Conservation (phyloP, 2,888 invertebrate genomes). For the Apodemia mormo region DNA sequence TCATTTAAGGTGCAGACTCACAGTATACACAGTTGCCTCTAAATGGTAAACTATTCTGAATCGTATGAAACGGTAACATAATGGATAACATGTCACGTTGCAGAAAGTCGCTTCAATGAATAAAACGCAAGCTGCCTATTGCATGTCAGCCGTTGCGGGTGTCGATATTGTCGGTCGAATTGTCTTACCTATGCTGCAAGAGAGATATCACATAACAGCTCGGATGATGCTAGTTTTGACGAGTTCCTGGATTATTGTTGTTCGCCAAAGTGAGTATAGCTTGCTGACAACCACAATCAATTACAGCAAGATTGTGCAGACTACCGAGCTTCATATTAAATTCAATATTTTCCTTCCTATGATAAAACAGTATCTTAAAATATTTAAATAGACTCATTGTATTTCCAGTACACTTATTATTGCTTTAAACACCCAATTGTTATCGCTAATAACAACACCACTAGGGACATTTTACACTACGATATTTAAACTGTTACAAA, state of each 20-base stretch:
- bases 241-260: conserved; percentile 78
- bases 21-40: neutral
- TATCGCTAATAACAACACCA: too few relatives aligned
- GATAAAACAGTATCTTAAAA: neutral
- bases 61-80: neutral
- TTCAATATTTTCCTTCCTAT: too few relatives aligned
- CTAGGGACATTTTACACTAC: too few relatives aligned
- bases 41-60: neutral
- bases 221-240: conserved; percentile 84
- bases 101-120: conserved; percentile 65
- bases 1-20: too few relatives aligned
- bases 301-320: too few relatives aligned
- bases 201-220: conserved; percentile 82
- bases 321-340: too few relatives aligned
- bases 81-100: conserved; percentile 33
- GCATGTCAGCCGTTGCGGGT: conserved; percentile 86
- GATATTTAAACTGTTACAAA: too few relatives aligned
- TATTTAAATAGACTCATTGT: neutral
- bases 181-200: conserved; percentile 83
- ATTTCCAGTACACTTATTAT: too few relatives aligned
- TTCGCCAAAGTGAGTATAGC: conserved; percentile 78
- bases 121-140: conserved; percentile 82
- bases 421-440: too few relatives aligned
- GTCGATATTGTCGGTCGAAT: conserved; percentile 86
- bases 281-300: neutral